Percentiles rank a stretch among this genome's conserved stretches.
Evolutionary conservation across 2,113 vertebrate species (phyloP).

Genomic region (Dasyurus viverrinus): DNA sequence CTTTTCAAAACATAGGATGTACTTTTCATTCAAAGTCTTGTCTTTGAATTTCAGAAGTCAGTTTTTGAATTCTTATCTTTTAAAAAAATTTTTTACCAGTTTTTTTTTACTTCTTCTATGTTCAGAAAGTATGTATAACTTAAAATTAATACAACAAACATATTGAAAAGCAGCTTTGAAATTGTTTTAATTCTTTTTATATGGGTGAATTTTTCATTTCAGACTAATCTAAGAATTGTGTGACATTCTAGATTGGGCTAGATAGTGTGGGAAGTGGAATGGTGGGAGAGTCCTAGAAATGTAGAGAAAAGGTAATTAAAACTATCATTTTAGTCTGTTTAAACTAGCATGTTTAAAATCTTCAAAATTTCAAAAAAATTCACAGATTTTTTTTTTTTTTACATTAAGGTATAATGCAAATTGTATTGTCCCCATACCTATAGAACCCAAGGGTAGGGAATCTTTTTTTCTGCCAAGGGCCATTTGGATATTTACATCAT

Average conservation of each 20-base stretch:
- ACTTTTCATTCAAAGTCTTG: neutral
- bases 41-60: neutral
- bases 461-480: no score
- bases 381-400: neutral
- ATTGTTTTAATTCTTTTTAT: neutral
- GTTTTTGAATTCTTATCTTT: neutral
- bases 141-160: constrained; percentile 12
- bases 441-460: no score
- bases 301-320: neutral
- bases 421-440: neutral
- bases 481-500: no score
- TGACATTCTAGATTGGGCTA: neutral
- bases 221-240: neutral
- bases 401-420: neutral
- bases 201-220: neutral
- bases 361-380: neutral
- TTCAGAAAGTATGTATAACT: neutral
- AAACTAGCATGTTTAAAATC: neutral
- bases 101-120: neutral
- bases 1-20: neutral
- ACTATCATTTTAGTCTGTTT: neutral
- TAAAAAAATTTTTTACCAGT: neutral
- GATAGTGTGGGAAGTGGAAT: neutral
- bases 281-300: neutral
- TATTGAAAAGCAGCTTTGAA: constrained; percentile 17